Evolutionary conservation across 2,888 invertebrate species (phyloP).

Genomic region (Dicycla oo): DNA sequence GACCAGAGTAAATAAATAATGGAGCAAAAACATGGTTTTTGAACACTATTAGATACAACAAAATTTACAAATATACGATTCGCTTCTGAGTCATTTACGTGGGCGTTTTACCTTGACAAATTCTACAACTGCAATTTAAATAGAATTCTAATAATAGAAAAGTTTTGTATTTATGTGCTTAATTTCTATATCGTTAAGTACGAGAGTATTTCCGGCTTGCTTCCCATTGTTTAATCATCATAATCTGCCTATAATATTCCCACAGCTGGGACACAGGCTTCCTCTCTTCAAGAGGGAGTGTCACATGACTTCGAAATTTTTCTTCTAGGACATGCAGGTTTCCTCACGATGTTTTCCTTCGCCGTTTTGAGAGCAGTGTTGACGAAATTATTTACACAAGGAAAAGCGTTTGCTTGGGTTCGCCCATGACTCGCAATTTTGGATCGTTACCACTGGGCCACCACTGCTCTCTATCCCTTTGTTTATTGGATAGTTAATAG

Average conservation of each 20-base stretch:
- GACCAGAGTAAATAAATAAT: constrained; percentile 13
- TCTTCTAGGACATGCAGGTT: too few species aligned
- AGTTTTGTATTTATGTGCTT: not conserved
- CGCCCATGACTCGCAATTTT: too few species aligned
- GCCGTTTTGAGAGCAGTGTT: too few species aligned
- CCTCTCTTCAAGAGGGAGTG: too few species aligned
- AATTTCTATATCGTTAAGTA: not conserved
- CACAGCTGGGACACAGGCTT: too few species aligned
- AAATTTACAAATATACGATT: constrained; percentile 7
- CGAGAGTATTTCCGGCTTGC: not conserved
- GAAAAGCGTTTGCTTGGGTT: too few species aligned
- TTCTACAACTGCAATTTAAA: constrained; percentile 22
- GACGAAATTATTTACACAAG: too few species aligned
- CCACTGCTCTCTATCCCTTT: not conserved
- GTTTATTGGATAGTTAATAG: not conserved
- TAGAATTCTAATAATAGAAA: constrained; percentile 7
- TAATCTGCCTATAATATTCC: too few species aligned
- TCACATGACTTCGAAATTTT: too few species aligned
- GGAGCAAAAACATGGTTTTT: not conserved
- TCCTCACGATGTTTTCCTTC: too few species aligned
- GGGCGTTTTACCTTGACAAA: constrained; percentile 37
- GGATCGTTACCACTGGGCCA: too few species aligned
- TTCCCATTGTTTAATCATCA: not conserved
- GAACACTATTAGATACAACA: constrained; percentile 2
- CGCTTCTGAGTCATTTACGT: not conserved